Base-by-base conservation (phyloP, 2,797 vertebrate species). In the Poeciliopsis presidionis region DNA sequence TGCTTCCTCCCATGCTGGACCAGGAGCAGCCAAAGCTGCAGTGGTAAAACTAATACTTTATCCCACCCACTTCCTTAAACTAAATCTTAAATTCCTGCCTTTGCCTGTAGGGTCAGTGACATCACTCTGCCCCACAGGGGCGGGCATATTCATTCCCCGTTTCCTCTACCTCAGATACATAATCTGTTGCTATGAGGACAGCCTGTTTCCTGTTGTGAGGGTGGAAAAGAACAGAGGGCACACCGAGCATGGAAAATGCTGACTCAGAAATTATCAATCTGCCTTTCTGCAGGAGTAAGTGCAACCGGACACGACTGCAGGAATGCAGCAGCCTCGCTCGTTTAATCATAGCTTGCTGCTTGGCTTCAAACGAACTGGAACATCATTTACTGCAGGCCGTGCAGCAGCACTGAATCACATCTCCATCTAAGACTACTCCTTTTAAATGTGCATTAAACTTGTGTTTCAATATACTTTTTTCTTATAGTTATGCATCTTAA, bases 261-360 rank as follows among this genome's bases (percentile, higher is more conserved):
- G 83, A 93, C 81, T 88, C 90, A 84, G 87, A 77, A 67, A 86
- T 93, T 75, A 93, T 92, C 92, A 93, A 82, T 91, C 88, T 84
- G 87, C 86, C 76, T 84, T 91, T 93, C 87, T 93, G 91, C 90
- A 88, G 67, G 88, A 88, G 82, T 85, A 85, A 91, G 87, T 93
- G 89, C 86, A 93, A 93, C 90, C 84, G 87, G 90, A 94, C 86
- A 91, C 86, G 84, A 63, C 85, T 85, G 87, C 88, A 90, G 87
- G 85, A 90, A 81, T 65, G 81, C 84, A 80, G 75, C 1, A 3
- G 83, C 63, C 76, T 74, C 25, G 78, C 90, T 85, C 77, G 28
- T 84, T 92, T 86, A 88, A 89, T 90, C 84, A 85, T 65, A 79
- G 87, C 86, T 86, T 65, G 59, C 78, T 43, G 82, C 74, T 65